Percentiles rank a stretch among this genome's conserved stretches.
Conservation (phyloP, 1,140 invertebrate species). For the Magallana gigas region DNA sequence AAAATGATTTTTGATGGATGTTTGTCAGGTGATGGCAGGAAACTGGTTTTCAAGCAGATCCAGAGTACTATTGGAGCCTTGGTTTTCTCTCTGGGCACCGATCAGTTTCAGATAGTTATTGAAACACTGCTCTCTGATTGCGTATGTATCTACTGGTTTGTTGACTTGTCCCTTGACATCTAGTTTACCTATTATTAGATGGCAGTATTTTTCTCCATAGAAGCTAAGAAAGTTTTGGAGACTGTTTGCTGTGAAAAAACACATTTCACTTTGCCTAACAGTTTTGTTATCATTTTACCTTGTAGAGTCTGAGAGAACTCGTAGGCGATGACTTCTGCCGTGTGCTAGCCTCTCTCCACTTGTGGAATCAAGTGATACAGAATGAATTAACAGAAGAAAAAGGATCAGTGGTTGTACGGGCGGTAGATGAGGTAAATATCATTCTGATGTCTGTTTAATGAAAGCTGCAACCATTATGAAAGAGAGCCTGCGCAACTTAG, state of each 20-base stretch:
- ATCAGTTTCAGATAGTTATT: neutral
- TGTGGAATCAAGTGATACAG: neutral
- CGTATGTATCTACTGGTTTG: neutral
- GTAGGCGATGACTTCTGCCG: neutral
- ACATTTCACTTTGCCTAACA: no score
- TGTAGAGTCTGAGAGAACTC: neutral
- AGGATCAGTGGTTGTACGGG: neutral
- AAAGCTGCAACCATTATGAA: no score
- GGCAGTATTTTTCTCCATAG: no score
- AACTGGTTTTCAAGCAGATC: neutral
- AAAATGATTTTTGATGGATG: constrained; percentile 10
- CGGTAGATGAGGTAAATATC: neutral
- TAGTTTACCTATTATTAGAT: no score
- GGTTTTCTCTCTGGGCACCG: neutral
- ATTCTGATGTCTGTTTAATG: no score
- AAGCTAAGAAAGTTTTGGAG: no score
- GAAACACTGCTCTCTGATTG: neutral
- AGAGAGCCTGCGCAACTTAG: no score
- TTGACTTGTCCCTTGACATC: neutral
- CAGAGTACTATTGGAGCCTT: neutral
- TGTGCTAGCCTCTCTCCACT: neutral
- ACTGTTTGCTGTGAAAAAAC: no score
- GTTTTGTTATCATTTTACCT: neutral
- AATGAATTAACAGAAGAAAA: constrained; percentile 26
- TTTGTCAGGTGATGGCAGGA: neutral